Base-by-base conservation (phyloP, 1,140 invertebrate genomes). In the Zaprionus gabonicus region DNA sequence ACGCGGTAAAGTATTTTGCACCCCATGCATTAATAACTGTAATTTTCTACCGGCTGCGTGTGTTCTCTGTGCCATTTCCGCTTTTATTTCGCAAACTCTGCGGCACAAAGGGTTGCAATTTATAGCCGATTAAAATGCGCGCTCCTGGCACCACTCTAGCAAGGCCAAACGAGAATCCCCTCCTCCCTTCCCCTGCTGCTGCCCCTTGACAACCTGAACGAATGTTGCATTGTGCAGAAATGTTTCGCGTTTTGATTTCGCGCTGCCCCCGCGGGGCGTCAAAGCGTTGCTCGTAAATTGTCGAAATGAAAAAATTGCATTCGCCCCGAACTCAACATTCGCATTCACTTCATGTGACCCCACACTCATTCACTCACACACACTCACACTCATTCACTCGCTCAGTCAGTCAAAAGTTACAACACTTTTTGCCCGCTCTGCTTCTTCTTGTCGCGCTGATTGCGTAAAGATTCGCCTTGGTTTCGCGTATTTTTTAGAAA, bases 11-110 rank as follows among this genome's bases (percentile, higher is more conserved):
- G 65, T 71, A 79, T 88, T 81, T 88, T 72, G 80, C 85, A 88
- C 85, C 85, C 85, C 72, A 82, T 90, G 72, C 81, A 88, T 88
- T 88, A 88, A 88, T 88, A 88, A 88, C 78, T 79, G 85, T 85
- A 81, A 88, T 88, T 88, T 88, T 88, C 63, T 49, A 84, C 49
- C 78, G 78, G 74, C 49, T 69, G 74, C 74, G 78, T 76, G 76
- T 78, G 66, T 70, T 75, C 66, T 55, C 55, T 41, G 44, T 68
- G 68, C 49, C 60, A 66, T 53, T 56, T 67, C 65, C 66, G 41
- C 36, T 58, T 56, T 57, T 71, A 69, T 88, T 88, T 83, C 10
- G 46, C 62, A 62, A 62, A 75, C 58, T 73, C 64, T 44, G 38
- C 15, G 17, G 17, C 63, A 69, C 84, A 87, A 88, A 90, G 84